Evolutionary conservation across 2,888 invertebrate species (phyloP).

Genomic region (Metalampra italica): DNA sequence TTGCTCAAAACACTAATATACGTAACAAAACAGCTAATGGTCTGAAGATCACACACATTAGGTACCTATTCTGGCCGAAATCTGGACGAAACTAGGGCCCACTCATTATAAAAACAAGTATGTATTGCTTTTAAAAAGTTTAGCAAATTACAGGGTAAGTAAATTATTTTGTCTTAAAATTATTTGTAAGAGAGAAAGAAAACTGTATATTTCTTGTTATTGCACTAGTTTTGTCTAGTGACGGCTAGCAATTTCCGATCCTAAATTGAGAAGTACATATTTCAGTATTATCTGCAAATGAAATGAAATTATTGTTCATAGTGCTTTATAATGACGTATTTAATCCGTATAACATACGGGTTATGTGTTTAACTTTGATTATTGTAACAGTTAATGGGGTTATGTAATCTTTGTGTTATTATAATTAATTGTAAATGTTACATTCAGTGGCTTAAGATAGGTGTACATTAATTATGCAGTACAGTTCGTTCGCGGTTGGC

Average conservation of each 20-base stretch:
- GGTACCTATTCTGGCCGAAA: background rate
- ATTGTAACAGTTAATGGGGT: conserved; percentile 29
- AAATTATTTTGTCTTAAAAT: background rate
- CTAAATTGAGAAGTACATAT: background rate
- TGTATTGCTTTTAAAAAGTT: background rate
- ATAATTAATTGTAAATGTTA: conserved; percentile 55
- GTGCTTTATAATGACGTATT: conserved; percentile 30
- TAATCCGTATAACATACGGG: conserved; percentile 27
- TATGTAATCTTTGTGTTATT: conserved; percentile 41
- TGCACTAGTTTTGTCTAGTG: background rate
- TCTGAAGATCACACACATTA: conserved; percentile 27
- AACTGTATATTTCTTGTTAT: background rate
- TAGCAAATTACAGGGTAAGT: background rate
- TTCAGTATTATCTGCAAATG: conserved; percentile 3
- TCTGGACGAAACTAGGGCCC: background rate
- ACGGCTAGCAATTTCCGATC: background rate
- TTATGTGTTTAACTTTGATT: conserved; percentile 20
- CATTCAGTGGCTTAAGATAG: conserved; percentile 59
- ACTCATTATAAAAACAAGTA: background rate
- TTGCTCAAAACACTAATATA: conserved; percentile 17
- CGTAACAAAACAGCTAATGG: conserved; percentile 6
- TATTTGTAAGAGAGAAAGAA: background rate
- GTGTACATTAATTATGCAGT: conserved; percentile 55
- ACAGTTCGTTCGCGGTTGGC: conserved; percentile 38
- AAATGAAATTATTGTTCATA: conserved; percentile 36